Base-by-base conservation (phyloP, 2,888 invertebrate species). In the Lycocerus yunnanus region DNA sequence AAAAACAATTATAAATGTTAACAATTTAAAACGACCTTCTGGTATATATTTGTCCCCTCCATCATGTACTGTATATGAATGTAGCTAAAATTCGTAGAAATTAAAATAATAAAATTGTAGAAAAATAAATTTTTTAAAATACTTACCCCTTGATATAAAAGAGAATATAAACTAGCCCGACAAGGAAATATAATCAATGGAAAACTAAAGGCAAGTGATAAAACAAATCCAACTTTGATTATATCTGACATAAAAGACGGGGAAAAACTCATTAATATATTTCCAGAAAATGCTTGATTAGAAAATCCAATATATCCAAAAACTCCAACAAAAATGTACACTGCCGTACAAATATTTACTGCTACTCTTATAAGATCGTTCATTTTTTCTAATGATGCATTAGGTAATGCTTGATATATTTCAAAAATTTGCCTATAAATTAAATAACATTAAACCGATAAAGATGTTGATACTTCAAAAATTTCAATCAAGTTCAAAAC, bases 121-220 rank as follows among this genome's bases (percentile, higher is more conserved):
- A 15, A 21, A n/a, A 59, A 18, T 69, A 43, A 71, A 63, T 71
- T 69, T 61, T 59, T 8, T 15, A 59, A 27, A 21, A 58, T 78
- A 83, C 87, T 87, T 88, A 95, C 96, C 90, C 93, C 92, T 84
- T 92, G 92, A 84, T 95, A 97, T 6, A 98, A 88, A 73, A 99
- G 90, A 0, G 97, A 98, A 88, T 97, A 95, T 18, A 99, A 89
- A 84, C 97, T 97, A 11, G 96, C 96, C 74, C 99, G 89, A 84
- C 98, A 98, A 0, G 99, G 99, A 87, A 98, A 98, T 85, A 99
- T 95, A 81, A 97, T 96, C 78, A 99, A 90, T 1, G 99, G 99
- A 88, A 99, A 98, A 84, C 98, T 98, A 85, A 97, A 95, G 14
- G 97, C 97, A 24, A 99, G 92, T 0, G 98, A 97, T 82, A 98